A percentile compares a stretch with the other conserved stretches of the same genome.
These are phyloP conservation scores for Zosterops borbonicus DNA, from an alignment of 2,113 vertebrate species.

Conservation along the genomic window DNA sequence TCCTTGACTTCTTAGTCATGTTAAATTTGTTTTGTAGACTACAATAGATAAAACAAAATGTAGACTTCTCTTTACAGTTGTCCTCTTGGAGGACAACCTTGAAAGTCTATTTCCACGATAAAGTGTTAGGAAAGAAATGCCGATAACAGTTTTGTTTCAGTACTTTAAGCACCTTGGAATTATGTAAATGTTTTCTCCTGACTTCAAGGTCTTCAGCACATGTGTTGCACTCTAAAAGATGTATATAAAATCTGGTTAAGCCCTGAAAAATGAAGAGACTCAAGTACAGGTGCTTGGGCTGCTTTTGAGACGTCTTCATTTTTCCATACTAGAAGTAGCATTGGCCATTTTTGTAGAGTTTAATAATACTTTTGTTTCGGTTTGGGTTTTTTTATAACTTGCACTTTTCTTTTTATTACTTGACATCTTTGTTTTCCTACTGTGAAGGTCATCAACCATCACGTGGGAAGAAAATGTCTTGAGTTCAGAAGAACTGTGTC, in stretches of 20 bases:
- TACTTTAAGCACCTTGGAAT: not conserved
- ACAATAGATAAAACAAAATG: not conserved
- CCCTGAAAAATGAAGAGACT: not conserved
- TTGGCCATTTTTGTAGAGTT: not conserved
- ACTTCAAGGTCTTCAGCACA: not conserved
- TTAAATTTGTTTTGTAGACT: not conserved
- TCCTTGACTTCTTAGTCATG: not conserved
- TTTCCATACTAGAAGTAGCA: fast-evolving
- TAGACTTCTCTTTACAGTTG: not conserved
- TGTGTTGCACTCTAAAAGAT: not conserved
- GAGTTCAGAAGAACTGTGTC: not conserved
- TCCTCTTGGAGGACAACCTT: not conserved
- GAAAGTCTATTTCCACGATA: not conserved
- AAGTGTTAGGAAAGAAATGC: not conserved
- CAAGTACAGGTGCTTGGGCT: not conserved
- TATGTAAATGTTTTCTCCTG: not conserved
- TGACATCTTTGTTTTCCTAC: not conserved
- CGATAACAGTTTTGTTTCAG: not conserved
- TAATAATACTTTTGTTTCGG: not conserved
- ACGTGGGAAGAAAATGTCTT: not conserved
- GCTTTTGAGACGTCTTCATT: not conserved
- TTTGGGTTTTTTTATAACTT: not conserved
- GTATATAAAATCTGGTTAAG: not conserved
- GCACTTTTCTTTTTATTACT: not conserved
- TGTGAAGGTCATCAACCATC: not conserved